phyloP scores from a whole-genome alignment of 2,888 invertebrate species.

The Cryptosula pallasiana region DNA sequence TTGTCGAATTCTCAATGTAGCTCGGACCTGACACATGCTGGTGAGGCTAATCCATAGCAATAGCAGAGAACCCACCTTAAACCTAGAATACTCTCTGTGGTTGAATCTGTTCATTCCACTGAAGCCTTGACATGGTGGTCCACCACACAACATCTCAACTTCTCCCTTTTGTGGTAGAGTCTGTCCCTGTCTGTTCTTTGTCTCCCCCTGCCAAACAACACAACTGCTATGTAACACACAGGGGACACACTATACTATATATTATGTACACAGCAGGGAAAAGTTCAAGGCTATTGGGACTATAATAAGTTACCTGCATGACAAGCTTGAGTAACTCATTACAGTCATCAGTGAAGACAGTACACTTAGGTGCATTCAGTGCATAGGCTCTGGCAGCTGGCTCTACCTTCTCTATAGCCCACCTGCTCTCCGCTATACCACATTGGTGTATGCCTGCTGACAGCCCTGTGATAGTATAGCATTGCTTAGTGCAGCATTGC shows the following conservation, averaged over 20 bases:
- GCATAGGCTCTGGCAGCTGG: conserved; percentile 74
- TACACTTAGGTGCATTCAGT: conserved; percentile 67
- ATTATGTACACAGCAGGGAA: no score
- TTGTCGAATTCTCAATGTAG: no score
- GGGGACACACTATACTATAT: no score
- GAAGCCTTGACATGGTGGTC: conserved; percentile 84
- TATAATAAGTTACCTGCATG: conserved; percentile 58
- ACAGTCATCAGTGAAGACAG: conserved; percentile 77
- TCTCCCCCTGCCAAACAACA: conserved; percentile 44
- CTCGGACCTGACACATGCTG: no score
- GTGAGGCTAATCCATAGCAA: background rate
- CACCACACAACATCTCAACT: conserved; percentile 77
- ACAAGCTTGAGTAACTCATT: conserved; percentile 66
- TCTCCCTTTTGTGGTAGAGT: conserved; percentile 70
- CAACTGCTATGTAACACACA: no score
- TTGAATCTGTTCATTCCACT: conserved; percentile 85
- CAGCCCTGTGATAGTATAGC: no score
- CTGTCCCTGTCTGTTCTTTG: conserved; percentile 47
- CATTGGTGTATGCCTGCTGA: conserved; percentile 62
- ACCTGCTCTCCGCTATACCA: conserved; percentile 65
- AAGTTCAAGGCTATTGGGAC: background rate
- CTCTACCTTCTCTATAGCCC: conserved; percentile 77
- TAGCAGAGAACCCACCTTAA: conserved; percentile 58
- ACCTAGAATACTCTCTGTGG: conserved; percentile 73
- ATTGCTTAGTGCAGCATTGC: no score